These are phyloP conservation scores for Tiphia femorata DNA, from an alignment of 2,888 invertebrate species.

Conservation along the genomic window DNA sequence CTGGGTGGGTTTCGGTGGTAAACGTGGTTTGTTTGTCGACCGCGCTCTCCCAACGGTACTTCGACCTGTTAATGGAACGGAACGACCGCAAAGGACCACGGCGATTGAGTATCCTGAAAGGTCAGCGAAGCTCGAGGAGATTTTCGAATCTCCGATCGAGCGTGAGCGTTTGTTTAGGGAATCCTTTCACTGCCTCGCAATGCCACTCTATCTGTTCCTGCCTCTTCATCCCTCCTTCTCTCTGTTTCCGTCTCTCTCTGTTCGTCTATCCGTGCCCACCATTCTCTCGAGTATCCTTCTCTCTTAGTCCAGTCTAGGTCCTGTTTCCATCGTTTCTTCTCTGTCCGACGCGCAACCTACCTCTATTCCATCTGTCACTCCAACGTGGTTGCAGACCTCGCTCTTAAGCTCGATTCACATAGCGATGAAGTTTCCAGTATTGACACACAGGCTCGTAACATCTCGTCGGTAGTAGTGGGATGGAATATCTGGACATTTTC, in stretches of 20 bases:
- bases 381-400: too few species aligned
- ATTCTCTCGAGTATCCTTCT: too few species aligned
- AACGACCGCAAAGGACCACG: neutral
- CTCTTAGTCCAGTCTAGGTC: too few species aligned
- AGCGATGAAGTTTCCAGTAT: too few species aligned
- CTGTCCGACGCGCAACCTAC: neutral
- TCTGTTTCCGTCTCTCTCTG: neutral
- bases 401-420: too few species aligned
- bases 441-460: too few species aligned
- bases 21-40: neutral
- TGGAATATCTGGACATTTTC: too few species aligned
- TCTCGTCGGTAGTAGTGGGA: too few species aligned
- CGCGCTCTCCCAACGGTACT: neutral
- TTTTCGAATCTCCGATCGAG: slow-evolving; percentile 23
- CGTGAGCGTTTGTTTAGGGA: slow-evolving; percentile 28
- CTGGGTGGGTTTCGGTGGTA: neutral
- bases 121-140: neutral
- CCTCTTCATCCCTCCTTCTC: neutral
- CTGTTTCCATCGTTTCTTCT: neutral
- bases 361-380: too few species aligned
- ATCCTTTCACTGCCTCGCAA: slow-evolving; percentile 13
- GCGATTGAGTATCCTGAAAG: neutral
- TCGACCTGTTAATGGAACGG: slow-evolving; percentile 3
- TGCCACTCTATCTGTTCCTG: neutral
- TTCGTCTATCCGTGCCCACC: neutral